These are phyloP conservation scores for Dromococcyx pavoninus DNA, from an alignment of 2,797 vertebrate species.

Conservation along the genomic window DNA sequence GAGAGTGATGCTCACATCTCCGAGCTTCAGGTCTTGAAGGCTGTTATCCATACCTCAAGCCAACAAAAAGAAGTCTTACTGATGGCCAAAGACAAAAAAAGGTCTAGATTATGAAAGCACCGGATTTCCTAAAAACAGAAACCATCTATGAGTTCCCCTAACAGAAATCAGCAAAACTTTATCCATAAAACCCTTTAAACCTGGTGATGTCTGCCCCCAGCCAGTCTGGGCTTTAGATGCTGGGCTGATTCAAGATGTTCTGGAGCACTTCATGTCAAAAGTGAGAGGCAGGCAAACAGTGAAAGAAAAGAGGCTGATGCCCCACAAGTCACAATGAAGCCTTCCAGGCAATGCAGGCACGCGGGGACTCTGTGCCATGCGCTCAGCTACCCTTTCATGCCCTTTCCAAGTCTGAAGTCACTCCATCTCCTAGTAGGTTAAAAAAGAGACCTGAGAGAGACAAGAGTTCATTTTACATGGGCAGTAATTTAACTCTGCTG, in stretches of 20 bases:
- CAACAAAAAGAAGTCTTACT: background rate
- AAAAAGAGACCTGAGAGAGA: slow-evolving; percentile 22
- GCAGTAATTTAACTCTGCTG: slow-evolving; percentile 38
- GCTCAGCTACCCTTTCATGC: background rate
- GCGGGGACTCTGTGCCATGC: background rate
- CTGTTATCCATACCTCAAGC: background rate
- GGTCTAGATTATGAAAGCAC: background rate
- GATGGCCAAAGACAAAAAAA: background rate
- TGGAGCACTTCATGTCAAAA: background rate
- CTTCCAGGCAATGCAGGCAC: background rate
- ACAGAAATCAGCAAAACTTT: background rate
- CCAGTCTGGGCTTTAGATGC: background rate
- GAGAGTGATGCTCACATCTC: background rate
- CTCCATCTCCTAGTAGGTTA: slow-evolving; percentile 16
- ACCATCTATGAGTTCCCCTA: background rate
- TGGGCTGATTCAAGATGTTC: slow-evolving; percentile 10
- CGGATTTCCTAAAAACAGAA: background rate
- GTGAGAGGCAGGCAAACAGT: background rate
- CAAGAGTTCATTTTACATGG: slow-evolving; percentile 3
- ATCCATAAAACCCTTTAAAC: background rate
- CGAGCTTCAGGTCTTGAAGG: background rate
- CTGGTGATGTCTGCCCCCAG: background rate
- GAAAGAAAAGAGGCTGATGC: background rate
- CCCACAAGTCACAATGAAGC: background rate
- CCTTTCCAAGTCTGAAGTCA: slow-evolving; percentile 46